phyloP scores from a whole-genome alignment of 2,113 vertebrate species.

The Thomomys bottae region DNA sequence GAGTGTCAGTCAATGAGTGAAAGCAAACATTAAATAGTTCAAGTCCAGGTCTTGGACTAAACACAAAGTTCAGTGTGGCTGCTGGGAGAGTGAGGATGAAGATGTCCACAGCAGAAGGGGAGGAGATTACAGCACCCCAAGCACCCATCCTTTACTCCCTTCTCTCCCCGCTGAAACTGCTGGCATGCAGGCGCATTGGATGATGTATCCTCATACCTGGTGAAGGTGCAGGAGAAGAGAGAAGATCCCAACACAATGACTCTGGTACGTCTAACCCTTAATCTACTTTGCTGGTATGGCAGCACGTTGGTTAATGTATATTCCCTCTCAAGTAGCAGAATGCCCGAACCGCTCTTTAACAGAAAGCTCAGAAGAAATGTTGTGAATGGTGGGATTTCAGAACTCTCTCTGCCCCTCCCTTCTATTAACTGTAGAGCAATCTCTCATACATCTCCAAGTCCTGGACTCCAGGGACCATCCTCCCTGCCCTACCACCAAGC shows the following conservation, averaged over 20 bases:
- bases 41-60: too few relatives aligned
- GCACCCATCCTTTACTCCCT: background rate
- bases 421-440: background rate
- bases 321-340: background rate
- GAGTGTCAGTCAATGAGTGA: too few relatives aligned
- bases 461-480: background rate
- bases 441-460: background rate
- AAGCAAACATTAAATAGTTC: too few relatives aligned
- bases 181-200: background rate
- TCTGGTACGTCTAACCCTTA: conserved; percentile 32
- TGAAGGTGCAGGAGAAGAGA: background rate
- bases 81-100: background rate
- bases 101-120: background rate
- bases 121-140: background rate
- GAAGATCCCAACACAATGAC: background rate
- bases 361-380: background rate
- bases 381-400: background rate
- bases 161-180: background rate
- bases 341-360: background rate
- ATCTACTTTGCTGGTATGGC: background rate
- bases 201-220: background rate
- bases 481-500: background rate
- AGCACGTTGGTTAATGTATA: background rate
- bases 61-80: background rate
- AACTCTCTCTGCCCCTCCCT: background rate